Evolutionary conservation across 2,797 vertebrate species (phyloP).

Genomic region (Manis crassicaudata): DNA sequence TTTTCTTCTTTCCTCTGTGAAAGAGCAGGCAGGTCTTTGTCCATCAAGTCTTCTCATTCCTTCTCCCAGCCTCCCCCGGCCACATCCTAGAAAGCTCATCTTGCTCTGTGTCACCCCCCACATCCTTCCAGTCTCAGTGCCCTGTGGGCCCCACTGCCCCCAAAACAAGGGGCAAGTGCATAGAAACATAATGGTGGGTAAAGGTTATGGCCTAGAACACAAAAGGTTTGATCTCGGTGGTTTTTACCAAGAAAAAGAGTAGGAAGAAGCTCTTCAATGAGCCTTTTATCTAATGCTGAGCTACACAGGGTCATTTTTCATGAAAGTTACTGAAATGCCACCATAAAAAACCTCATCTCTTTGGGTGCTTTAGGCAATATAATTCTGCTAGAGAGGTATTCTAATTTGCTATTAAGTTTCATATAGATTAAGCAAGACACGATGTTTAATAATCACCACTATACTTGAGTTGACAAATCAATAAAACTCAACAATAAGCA

Average conservation of each 20-base stretch:
- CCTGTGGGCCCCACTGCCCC: rapidly evolving
- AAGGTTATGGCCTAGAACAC: neutral
- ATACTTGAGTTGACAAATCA: neutral
- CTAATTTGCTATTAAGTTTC: neutral
- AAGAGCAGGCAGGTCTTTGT: neutral
- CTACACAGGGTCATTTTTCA: neutral
- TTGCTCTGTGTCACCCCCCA: neutral
- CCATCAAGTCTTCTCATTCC: neutral
- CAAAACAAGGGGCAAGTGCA: rapidly evolving
- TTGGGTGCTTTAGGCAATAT: neutral
- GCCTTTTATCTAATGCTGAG: neutral
- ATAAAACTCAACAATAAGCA: neutral
- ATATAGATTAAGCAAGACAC: neutral
- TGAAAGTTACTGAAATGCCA: neutral
- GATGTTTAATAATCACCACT: conserved; percentile 1
- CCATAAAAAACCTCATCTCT: neutral
- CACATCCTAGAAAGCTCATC: neutral
- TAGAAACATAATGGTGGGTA: neutral
- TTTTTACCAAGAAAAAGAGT: neutral
- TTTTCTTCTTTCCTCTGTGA: neutral
- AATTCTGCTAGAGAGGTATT: neutral
- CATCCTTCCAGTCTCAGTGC: neutral
- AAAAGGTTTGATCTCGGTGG: neutral
- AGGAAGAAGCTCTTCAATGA: neutral
- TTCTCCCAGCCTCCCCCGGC: neutral